phyloP scores from a whole-genome alignment of 2,888 invertebrate species.

The Lobophora halterata region DNA sequence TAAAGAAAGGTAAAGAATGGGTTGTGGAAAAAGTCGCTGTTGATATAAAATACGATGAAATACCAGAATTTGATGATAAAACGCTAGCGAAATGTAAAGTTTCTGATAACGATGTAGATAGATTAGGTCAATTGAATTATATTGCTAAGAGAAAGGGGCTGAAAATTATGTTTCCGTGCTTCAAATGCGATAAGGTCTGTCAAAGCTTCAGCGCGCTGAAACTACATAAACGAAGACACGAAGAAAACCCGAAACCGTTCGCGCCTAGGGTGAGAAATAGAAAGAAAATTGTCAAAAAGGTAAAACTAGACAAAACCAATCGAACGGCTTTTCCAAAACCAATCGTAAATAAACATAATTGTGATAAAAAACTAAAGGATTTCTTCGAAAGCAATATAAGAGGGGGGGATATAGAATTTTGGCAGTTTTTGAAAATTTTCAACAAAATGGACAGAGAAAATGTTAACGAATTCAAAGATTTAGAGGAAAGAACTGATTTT shows the following conservation, averaged over 20 bases:
- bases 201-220: constrained; percentile 53
- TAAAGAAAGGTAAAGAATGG: constrained; percentile 58
- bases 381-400: constrained; percentile 62
- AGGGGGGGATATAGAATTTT: constrained; percentile 64
- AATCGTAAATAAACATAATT: constrained; percentile 57
- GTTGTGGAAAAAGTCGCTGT: constrained; percentile 50
- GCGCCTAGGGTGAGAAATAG: constrained; percentile 31
- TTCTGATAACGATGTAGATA: constrained; percentile 43
- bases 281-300: constrained; percentile 2
- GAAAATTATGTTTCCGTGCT: constrained; percentile 60
- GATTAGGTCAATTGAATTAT: constrained; percentile 46
- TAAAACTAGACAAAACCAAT: constrained; percentile 17
- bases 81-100: constrained; percentile 34
- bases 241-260: constrained; percentile 53
- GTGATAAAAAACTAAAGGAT: constrained; percentile 53
- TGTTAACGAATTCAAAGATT: constrained; percentile 54
- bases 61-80: constrained; percentile 41
- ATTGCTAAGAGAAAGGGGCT: constrained; percentile 47
- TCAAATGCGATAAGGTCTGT: constrained; percentile 60
- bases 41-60: constrained; percentile 32
- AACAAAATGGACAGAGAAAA: constrained; percentile 62
- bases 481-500: constrained; percentile 49
- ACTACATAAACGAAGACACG: constrained; percentile 55
- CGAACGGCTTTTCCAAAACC: constrained; percentile 38
- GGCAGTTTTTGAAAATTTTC: constrained; percentile 69